Conservation (phyloP, 2,888 invertebrate species). For the Apotomis turbidana region DNA sequence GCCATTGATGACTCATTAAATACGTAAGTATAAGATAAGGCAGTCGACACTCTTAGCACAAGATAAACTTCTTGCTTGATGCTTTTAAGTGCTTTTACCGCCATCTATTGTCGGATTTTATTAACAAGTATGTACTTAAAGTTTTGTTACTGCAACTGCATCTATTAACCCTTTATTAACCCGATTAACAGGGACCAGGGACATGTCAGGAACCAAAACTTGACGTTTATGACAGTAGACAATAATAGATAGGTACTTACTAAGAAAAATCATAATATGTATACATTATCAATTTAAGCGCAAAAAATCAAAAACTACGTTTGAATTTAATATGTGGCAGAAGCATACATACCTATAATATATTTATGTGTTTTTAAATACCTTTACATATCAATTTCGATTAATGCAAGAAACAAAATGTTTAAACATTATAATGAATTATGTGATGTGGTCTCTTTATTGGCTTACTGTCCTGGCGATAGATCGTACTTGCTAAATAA, state of each 20-base stretch:
- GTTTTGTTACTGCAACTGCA: conserved; percentile 15
- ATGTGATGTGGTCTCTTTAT: conserved; percentile 68
- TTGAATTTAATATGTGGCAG: neutral
- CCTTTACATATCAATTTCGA: neutral
- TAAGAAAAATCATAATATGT: too few relatives aligned
- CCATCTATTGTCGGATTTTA: conserved; percentile 19
- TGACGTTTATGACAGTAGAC: too few relatives aligned
- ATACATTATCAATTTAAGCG: too few relatives aligned
- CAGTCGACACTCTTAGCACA: neutral
- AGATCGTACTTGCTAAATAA: conserved; percentile 62
- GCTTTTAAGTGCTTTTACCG: conserved; percentile 11
- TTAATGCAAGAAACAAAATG: conserved; percentile 50
- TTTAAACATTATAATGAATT: conserved; percentile 69
- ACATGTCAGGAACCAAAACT: too few relatives aligned
- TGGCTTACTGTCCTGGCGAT: conserved; percentile 67
- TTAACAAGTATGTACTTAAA: neutral
- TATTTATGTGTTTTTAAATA: too few relatives aligned
- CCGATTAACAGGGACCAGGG: too few relatives aligned
- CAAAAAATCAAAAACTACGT: too few relatives aligned
- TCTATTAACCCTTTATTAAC: too few relatives aligned
- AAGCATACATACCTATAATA: neutral
- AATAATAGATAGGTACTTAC: too few relatives aligned
- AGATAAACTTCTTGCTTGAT: neutral
- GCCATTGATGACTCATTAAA: neutral
- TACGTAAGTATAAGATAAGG: neutral